Percentiles rank a stretch among this genome's conserved stretches.
Conservation (phyloP, 2,888 invertebrate genomes). For the Eulithis testata region DNA sequence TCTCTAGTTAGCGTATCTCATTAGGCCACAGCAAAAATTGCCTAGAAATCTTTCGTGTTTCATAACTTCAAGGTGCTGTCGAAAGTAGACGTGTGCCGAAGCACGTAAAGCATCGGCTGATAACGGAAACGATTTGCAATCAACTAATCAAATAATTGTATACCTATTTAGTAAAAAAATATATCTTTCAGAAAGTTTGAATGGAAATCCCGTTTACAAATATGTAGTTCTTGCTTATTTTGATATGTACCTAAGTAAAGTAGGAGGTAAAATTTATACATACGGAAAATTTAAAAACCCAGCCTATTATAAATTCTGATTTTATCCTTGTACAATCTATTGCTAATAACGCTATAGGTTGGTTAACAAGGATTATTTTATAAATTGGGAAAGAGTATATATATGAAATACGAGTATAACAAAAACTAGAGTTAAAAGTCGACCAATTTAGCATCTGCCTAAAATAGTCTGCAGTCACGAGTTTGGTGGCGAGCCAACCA, state of each 20-base stretch:
- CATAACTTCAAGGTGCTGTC: constrained; percentile 4
- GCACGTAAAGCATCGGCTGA: constrained; percentile 34
- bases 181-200: no score
- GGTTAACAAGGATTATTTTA: no score
- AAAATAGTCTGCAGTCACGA: constrained; percentile 36
- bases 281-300: no score
- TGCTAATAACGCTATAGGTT: no score
- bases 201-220: no score
- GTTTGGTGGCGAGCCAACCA: constrained; percentile 37
- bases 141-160: constrained; percentile 13
- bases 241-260: no score
- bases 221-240: no score
- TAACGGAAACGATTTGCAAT: constrained; percentile 29
- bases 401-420: not conserved
- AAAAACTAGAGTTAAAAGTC: constrained; percentile 15
- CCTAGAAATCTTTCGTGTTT: constrained; percentile 21
- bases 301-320: no score
- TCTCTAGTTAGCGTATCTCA: not conserved
- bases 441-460: constrained; percentile 21
- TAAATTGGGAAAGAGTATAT: no score
- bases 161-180: not conserved
- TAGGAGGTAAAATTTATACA: no score
- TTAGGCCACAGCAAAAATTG: not conserved
- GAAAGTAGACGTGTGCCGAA: constrained; percentile 33
- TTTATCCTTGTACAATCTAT: no score